phyloP scores from a whole-genome alignment of 35 echinoderm and acorn worm genomes.

The Apostichopus californicus region DNA sequence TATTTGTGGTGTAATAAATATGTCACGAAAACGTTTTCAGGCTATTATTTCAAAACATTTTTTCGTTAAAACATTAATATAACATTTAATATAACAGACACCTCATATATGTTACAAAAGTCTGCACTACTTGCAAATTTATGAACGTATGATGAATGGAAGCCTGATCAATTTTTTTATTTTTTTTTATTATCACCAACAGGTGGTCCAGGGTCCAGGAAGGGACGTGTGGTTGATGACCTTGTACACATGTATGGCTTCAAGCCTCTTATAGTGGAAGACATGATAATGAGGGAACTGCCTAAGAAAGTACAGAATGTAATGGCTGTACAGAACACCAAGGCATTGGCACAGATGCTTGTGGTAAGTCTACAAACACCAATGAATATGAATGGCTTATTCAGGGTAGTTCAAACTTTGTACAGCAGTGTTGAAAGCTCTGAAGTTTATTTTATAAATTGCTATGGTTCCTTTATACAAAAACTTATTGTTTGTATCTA shows the following conservation, averaged over 20 bases:
- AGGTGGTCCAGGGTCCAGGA: conserved; percentile 92
- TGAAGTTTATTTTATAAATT: not conserved
- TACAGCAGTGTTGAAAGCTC: no score
- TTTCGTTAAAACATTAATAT: no score
- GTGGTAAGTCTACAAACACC: conserved; percentile 15
- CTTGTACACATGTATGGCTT: conserved; percentile 88
- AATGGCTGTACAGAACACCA: conserved; percentile 70
- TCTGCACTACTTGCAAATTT: no score
- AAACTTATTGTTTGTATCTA: no score
- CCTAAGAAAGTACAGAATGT: conserved; percentile 94
- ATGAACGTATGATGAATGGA: no score
- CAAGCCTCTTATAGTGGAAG: conserved; percentile 75
- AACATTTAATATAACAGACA: no score
- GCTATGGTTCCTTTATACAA: not conserved
- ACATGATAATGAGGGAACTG: conserved; percentile 79
- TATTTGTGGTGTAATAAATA: no score
- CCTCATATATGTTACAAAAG: no score
- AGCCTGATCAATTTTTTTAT: rapidly evolving
- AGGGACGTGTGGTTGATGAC: conserved; percentile 89
- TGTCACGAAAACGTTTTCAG: no score
- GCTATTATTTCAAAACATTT: no score
- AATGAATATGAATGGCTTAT: not conserved
- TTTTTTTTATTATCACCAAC: not conserved
- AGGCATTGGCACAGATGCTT: conserved; percentile 70
- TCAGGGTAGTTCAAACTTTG: no score